phyloP scores from a whole-genome alignment of 1,140 invertebrate genomes.

The Trinorchestia longiramus region DNA sequence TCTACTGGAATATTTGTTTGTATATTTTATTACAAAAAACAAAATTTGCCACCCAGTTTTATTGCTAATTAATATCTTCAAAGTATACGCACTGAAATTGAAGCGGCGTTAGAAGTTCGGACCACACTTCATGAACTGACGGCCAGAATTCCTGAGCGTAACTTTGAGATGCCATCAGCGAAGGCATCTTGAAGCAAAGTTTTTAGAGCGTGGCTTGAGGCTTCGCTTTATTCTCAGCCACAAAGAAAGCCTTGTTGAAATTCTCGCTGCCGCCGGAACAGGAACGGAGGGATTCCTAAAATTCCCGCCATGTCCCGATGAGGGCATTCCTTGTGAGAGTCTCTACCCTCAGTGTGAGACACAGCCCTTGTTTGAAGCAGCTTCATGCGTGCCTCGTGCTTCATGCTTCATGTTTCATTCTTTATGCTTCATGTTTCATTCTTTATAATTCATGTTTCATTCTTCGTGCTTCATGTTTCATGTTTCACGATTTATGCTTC shows the following conservation, averaged over 20 bases:
- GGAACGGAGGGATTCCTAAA: background rate
- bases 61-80: background rate
- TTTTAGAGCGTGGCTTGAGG: background rate
- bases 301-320: background rate
- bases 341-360: background rate
- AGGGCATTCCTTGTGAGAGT: background rate
- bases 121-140: too few species aligned
- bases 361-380: background rate
- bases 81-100: background rate
- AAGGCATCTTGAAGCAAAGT: background rate
- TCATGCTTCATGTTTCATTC: too few species aligned
- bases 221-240: background rate
- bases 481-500: too few species aligned
- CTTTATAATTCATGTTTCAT: too few species aligned
- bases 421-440: too few species aligned
- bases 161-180: background rate
- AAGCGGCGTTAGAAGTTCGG: background rate
- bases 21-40: too few species aligned
- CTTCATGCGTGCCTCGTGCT: background rate
- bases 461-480: too few species aligned
- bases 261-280: slow-evolving; percentile 15
- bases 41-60: too few species aligned
- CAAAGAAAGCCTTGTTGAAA: background rate
- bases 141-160: too few species aligned
- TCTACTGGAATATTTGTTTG: too few species aligned